Evolutionary conservation across 2,797 vertebrate species (phyloP), one percentile per base, ranked within the genome.

Genomic region (Etheostoma nigrum): DNA sequence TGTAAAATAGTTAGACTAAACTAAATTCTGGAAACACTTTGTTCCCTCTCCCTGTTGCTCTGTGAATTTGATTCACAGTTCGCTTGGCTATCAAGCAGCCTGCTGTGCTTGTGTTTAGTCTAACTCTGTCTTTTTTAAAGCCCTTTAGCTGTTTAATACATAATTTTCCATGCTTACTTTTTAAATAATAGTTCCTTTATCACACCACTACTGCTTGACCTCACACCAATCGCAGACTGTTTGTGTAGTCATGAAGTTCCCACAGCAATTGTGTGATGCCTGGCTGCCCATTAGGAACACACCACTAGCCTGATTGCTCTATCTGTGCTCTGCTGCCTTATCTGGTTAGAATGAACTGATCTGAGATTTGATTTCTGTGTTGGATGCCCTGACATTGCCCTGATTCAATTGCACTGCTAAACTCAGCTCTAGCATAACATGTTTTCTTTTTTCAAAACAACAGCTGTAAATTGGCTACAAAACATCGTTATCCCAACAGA

Each of bases 131-230:
- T 67, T 85, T 85, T 88, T 88, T 83, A 88, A 88, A 89, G 79
- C 58, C 65, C 23, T 49, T 83, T 44, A 21, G 71, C 62, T 83
- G 74, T 88, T 93, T 88, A 65, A 88, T 86, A 82, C 69, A 89
- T 90, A n/a, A 85, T 86, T 88, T 82, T 85, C 64, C 77, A 73
- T 84, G 69, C 81, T 92, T 82, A 65, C 67, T 83, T 84, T 90
- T 78, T 48, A 88, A 91, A 89, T 86, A 83, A 78, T 72, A 67
- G 71, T 63, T 73, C 79, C 62, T 88, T 91, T 86, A 88, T 89
- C 82, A 48, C 67, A 78, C 63, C 68, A 67, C 58, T 79, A 66
- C 71, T 83, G 78, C 64, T 81, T 79, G 78, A 90, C 78, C 85
- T 86, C 71, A 84, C 61, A 82, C 76, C 74, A 77, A 72, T 86